A percentile compares a stretch with the other conserved stretches of the same genome.
Evolutionary conservation across 2,797 vertebrate species (phyloP).

Genomic region (Crax fasciolata): DNA sequence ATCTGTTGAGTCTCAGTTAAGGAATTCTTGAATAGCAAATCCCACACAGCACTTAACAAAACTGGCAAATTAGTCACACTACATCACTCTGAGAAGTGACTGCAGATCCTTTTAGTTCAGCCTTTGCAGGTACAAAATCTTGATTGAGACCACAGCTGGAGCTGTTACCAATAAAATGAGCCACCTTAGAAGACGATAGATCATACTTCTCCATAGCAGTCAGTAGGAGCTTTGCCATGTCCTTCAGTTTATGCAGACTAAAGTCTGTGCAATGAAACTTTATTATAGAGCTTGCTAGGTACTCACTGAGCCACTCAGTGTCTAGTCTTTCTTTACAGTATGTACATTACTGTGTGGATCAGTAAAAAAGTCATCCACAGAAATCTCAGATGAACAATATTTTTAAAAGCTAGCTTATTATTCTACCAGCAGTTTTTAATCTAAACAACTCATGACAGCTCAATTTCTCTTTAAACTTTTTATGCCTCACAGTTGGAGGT

Average conservation of each 20-base stretch:
- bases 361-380: not conserved
- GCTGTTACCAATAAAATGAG: not conserved
- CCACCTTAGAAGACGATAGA: not conserved
- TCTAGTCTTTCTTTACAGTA: not conserved
- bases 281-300: not conserved
- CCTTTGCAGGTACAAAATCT: not conserved
- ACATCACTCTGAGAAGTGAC: not conserved
- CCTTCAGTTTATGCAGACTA: not conserved
- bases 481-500: conserved; percentile 26
- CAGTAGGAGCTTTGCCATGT: accelerated
- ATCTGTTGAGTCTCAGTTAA: not conserved
- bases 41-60: conserved; percentile 22
- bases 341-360: not conserved
- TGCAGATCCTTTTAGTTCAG: not conserved
- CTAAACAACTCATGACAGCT: conserved; percentile 38
- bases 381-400: not conserved
- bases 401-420: conserved; percentile 52
- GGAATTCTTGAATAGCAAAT: conserved; percentile 16
- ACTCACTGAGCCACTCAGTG: not conserved
- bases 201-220: not conserved
- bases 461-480: conserved; percentile 55
- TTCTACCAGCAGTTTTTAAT: conserved; percentile 8
- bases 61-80: not conserved
- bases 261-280: not conserved
- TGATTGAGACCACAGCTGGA: not conserved